Conservation (phyloP, 2,888 invertebrate genomes). For the Drosophila mettleri region DNA sequence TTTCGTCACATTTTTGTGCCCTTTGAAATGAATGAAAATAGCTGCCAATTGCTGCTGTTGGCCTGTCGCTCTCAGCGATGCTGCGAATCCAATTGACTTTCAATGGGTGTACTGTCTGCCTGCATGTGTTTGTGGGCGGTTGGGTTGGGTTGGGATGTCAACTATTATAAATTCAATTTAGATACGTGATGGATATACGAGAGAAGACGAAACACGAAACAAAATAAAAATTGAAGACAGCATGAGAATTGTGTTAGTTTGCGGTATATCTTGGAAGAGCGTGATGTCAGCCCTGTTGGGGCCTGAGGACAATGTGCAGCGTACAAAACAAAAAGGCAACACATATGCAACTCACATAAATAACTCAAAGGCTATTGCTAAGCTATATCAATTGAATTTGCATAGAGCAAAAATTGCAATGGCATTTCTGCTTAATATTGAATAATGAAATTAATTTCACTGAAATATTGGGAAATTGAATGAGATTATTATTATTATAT, state of each 20-base stretch:
- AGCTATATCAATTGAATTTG: neutral
- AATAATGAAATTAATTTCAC: neutral
- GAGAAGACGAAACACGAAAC: slow-evolving; percentile 1
- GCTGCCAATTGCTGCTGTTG: slow-evolving; percentile 39
- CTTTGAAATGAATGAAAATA: slow-evolving; percentile 50
- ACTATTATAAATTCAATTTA: slow-evolving; percentile 79
- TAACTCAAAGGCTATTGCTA: neutral
- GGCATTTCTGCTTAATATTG: neutral
- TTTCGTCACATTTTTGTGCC: slow-evolving; percentile 77
- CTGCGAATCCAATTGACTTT: slow-evolving; percentile 38
- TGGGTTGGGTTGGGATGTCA: slow-evolving; percentile 56
- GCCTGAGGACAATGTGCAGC: neutral
- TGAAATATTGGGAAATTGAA: neutral
- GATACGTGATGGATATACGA: slow-evolving; percentile 50
- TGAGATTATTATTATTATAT: neutral
- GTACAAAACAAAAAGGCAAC: neutral
- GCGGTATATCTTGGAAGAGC: neutral
- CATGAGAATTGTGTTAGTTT: slow-evolving; percentile 27
- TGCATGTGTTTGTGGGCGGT: slow-evolving; percentile 2
- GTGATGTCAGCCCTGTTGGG: slow-evolving; percentile 2
- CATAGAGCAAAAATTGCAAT: neutral
- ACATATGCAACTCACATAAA: slow-evolving; percentile 13
- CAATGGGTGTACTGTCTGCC: slow-evolving; percentile 2
- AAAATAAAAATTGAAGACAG: slow-evolving; percentile 10
- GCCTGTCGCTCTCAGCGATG: slow-evolving; percentile 25